A percentile compares a stretch with the other conserved stretches of the same genome.
phyloP scores from a whole-genome alignment of 2,888 invertebrate genomes.

The Phalangium opilio region DNA sequence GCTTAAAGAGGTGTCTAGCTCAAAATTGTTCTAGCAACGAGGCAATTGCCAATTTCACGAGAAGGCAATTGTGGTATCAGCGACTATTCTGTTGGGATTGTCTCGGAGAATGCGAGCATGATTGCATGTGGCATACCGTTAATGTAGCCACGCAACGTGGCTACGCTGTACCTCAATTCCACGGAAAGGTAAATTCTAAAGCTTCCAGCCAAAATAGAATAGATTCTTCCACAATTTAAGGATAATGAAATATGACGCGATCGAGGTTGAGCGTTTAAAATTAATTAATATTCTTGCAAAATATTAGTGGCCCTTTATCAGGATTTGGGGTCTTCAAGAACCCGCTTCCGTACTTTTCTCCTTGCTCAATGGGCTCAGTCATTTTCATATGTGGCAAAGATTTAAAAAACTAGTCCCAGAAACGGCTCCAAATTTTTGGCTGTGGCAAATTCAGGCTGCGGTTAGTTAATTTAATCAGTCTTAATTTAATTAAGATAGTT shows the following conservation, averaged over 20 bases:
- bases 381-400: constrained; percentile 44
- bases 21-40: constrained; percentile 16
- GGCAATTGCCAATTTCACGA: constrained; percentile 13
- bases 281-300: no score
- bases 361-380: constrained; percentile 55
- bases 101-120: constrained; percentile 69
- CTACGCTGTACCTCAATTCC: constrained; percentile 64
- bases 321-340: constrained; percentile 75
- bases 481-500: no score
- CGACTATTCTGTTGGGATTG: constrained; percentile 57
- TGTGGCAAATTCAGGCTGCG: constrained; percentile 58
- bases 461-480: constrained; percentile 39
- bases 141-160: constrained; percentile 45
- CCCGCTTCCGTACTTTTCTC: constrained; percentile 84
- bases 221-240: no score
- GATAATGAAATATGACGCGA: no score
- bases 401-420: constrained; percentile 48
- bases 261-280: no score
- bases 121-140: constrained; percentile 87
- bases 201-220: no score
- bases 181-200: constrained; percentile 59
- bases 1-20: constrained; percentile 13
- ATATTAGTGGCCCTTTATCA: constrained; percentile 83
- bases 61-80: constrained; percentile 20
- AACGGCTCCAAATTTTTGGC: constrained; percentile 50